Conservation (phyloP, 2,888 invertebrate species). For the Drosophila prostipennis region DNA sequence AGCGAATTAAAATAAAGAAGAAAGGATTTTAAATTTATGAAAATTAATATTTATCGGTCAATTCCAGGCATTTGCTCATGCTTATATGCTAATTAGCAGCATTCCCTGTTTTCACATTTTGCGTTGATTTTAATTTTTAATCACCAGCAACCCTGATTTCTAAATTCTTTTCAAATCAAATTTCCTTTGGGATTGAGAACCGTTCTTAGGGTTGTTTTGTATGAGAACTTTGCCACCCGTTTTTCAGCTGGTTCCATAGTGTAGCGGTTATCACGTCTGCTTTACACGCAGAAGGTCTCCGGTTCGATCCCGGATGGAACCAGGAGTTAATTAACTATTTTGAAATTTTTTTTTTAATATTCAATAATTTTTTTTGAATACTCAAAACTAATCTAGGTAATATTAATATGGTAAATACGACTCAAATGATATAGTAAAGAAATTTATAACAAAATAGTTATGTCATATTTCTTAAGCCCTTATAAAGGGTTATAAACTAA, state of each 20-base stretch:
- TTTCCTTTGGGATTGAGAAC: not conserved
- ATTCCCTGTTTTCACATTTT: not conserved
- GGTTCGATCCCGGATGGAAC: conserved; percentile 85
- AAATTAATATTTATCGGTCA: conserved; percentile 4
- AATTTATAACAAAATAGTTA: too few relatives aligned
- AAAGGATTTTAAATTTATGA: conserved; percentile 7
- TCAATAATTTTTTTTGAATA: not conserved
- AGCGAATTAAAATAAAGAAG: not conserved
- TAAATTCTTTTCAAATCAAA: not conserved
- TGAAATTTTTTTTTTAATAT: conserved; percentile 10
- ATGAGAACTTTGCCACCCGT: fast-evolving
- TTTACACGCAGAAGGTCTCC: conserved; percentile 85
- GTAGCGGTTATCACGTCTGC: conserved; percentile 85
- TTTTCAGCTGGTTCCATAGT: conserved; percentile 83
- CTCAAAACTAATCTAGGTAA: not conserved
- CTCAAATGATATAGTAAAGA: too few relatives aligned
- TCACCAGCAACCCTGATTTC: conserved; percentile 1
- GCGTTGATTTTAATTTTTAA: conserved; percentile 3
- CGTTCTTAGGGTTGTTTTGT: not conserved
- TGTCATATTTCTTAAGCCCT: too few relatives aligned
- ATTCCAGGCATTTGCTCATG: not conserved
- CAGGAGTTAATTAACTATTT: conserved; percentile 58
- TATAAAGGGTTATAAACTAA: too few relatives aligned
- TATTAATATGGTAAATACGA: too few relatives aligned
- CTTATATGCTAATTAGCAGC: conserved; percentile 4